Evolutionary conservation across 2,797 vertebrate genomes (phyloP).

Genomic region (Bradypus variegatus): DNA sequence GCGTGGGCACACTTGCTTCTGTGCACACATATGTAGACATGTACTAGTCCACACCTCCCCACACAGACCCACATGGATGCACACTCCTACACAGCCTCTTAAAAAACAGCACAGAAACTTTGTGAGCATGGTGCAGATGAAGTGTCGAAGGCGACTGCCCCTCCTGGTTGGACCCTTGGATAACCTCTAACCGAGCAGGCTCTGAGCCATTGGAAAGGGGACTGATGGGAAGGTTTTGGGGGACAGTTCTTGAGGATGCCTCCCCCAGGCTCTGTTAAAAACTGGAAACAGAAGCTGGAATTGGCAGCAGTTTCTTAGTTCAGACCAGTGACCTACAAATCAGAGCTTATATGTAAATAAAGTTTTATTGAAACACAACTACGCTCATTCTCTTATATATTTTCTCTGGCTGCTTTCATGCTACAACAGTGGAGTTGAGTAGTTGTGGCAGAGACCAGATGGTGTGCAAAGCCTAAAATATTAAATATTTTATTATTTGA

Average conservation of each 20-base stretch:
- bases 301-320: neutral
- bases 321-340: neutral
- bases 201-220: neutral
- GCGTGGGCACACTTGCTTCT: neutral
- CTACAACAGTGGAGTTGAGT: neutral
- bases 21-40: rapidly evolving
- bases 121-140: rapidly evolving
- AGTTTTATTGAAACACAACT: neutral
- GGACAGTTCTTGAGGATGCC: neutral
- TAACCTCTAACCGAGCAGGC: neutral
- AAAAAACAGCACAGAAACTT: neutral
- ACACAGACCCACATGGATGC: neutral
- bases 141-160: neutral
- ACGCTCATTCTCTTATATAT: neutral
- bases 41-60: neutral
- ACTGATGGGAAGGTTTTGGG: neutral
- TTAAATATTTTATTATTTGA: too few relatives aligned
- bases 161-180: neutral
- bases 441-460: neutral
- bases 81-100: neutral
- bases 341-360: neutral
- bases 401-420: neutral
- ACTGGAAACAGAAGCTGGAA: neutral
- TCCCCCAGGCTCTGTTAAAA: neutral
- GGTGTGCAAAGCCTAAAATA: neutral